Conservation (phyloP, 2,888 invertebrate species). For the Acheta domesticus region DNA sequence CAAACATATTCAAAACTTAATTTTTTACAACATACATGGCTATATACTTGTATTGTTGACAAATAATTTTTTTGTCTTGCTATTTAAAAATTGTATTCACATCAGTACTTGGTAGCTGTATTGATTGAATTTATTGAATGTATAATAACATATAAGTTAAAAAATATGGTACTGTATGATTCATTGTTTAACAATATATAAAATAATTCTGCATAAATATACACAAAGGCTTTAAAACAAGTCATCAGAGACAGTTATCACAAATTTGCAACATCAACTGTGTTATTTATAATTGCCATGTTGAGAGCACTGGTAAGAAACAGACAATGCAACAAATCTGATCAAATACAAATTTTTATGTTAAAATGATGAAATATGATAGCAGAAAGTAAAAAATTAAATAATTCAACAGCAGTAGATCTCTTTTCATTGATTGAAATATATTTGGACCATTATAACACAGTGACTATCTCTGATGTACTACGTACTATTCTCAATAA, state of each 20-base stretch:
- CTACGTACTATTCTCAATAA: constrained; percentile 18
- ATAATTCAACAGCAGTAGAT: not conserved
- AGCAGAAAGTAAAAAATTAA: constrained; percentile 20
- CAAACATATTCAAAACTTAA: not conserved
- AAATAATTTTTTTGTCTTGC: not conserved
- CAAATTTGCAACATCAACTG: not conserved
- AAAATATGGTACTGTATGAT: constrained; percentile 18
- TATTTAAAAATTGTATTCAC: not conserved
- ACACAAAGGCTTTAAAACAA: constrained; percentile 21
- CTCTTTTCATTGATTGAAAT: not conserved
- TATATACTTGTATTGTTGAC: not conserved
- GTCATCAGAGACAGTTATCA: not conserved
- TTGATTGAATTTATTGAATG: constrained; percentile 18
- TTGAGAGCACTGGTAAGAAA: constrained; percentile 22
- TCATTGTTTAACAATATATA: constrained; percentile 18
- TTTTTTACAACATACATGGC: not conserved
- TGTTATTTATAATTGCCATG: not conserved
- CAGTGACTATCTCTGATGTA: constrained; percentile 10
- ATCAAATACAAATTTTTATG: not conserved
- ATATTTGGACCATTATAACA: constrained; percentile 12
- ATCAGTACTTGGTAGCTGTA: constrained; percentile 1
- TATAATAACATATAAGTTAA: constrained; percentile 18
- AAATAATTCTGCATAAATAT: constrained; percentile 18
- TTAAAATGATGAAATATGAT: constrained; percentile 22
- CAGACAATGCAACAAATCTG: not conserved